A percentile compares a stretch with the other conserved stretches of the same genome.
These are phyloP conservation scores for Falco rusticolus DNA, from an alignment of 2,797 vertebrate genomes.

Conservation along the genomic window DNA sequence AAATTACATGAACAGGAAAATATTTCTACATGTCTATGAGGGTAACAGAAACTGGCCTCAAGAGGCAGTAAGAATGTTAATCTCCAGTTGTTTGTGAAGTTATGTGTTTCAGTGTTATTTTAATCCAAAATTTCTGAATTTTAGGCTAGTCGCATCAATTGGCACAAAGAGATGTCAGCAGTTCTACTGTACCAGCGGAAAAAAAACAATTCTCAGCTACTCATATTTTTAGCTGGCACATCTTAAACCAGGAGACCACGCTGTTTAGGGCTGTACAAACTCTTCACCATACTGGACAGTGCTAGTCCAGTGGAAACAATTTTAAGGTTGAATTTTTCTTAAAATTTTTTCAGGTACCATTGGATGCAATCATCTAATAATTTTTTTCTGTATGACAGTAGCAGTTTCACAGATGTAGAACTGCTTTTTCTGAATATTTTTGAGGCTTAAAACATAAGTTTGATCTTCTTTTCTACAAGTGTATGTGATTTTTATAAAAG, in stretches of 20 bases:
- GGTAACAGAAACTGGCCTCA: background rate
- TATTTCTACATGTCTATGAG: background rate
- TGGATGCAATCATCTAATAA: background rate
- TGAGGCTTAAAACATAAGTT: rapidly evolving
- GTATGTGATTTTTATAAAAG: background rate
- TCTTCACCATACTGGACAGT: background rate
- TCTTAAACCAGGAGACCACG: background rate
- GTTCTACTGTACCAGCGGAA: background rate
- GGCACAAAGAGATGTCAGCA: background rate
- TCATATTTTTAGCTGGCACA: background rate
- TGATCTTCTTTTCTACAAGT: background rate
- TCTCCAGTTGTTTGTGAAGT: background rate
- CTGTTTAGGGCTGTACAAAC: background rate
- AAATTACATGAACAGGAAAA: background rate
- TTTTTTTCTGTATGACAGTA: background rate
- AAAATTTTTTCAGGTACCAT: background rate
- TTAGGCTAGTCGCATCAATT: background rate
- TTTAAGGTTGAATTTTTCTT: background rate
- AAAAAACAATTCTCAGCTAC: background rate
- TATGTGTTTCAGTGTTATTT: background rate
- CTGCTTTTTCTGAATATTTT: background rate
- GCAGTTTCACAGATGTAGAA: background rate
- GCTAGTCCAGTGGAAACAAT: background rate
- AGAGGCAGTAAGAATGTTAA: background rate
- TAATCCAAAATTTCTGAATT: background rate